Conservation (phyloP, 1,140 invertebrate genomes). For the Nymphalis io region DNA sequence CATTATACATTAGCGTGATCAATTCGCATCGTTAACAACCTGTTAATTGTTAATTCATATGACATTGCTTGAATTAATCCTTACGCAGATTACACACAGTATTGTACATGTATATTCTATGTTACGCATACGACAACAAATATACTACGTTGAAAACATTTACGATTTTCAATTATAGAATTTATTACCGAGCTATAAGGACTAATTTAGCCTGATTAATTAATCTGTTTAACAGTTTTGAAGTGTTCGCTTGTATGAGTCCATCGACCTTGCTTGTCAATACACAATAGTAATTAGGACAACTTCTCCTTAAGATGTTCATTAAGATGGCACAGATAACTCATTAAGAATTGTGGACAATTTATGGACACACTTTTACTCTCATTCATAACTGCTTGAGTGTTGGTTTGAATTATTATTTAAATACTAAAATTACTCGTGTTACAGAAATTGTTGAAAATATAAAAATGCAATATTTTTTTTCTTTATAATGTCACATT, state of each 20-base stretch:
- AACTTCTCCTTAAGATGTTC: conserved; percentile 31
- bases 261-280: conserved; percentile 37
- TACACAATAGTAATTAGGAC: conserved; percentile 38
- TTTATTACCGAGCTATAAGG: background rate
- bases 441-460: no score
- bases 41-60: conserved; percentile 37
- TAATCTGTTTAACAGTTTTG: background rate
- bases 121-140: background rate
- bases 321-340: conserved; percentile 24
- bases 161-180: background rate
- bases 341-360: conserved; percentile 6
- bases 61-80: conserved; percentile 42
- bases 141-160: background rate
- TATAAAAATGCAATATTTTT: no score
- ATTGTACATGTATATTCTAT: background rate
- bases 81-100: conserved; percentile 19
- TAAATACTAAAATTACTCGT: no score
- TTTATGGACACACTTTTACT: background rate
- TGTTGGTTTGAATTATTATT: no score
- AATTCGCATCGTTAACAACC: conserved; percentile 24
- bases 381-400: background rate
- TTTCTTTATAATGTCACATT: no score
- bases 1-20: conserved; percentile 36
- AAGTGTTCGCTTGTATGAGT: conserved; percentile 10
- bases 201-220: background rate